Evolutionary conservation across 92 coral and sea anemone species (phyloP).

Genomic region (Actinostola sp.): DNA sequence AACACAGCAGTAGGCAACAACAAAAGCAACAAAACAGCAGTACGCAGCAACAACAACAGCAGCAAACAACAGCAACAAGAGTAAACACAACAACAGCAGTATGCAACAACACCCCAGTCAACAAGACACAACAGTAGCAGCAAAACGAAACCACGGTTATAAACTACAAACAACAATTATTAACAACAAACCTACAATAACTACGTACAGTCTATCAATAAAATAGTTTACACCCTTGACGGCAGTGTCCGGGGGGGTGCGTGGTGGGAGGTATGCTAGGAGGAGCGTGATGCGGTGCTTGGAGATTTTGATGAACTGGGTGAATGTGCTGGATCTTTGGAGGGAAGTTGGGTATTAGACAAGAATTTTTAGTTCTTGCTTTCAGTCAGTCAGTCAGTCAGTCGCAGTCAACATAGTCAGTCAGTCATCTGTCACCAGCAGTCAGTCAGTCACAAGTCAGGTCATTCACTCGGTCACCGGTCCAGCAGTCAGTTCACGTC

Average conservation of each 20-base stretch:
- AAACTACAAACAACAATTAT: neutral
- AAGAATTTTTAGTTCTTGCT: neutral
- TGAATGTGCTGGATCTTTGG: constrained; percentile 29
- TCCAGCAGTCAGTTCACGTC: neutral
- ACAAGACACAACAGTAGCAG: neutral
- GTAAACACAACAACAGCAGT: too few species aligned
- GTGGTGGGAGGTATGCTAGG: constrained; percentile 71
- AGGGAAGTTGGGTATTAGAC: neutral
- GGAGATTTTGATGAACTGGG: constrained; percentile 41
- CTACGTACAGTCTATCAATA: neutral
- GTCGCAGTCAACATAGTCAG: neutral
- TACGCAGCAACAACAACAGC: too few species aligned
- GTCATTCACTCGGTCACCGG: neutral
- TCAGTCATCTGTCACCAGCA: neutral
- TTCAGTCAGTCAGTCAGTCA: neutral
- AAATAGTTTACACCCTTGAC: constrained; percentile 42
- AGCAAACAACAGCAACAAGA: too few species aligned
- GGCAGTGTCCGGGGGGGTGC: constrained; percentile 70
- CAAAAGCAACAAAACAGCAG: too few species aligned
- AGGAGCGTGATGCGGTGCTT: constrained; percentile 38
- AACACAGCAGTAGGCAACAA: too few species aligned
- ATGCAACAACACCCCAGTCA: too few species aligned
- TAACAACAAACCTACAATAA: neutral
- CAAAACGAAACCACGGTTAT: neutral
- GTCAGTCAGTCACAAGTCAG: neutral